A percentile compares a stretch with the other conserved stretches of the same genome.
Evolutionary conservation across 2,888 invertebrate species (phyloP).

Genomic region (Vannuccia rotundouncinata): DNA sequence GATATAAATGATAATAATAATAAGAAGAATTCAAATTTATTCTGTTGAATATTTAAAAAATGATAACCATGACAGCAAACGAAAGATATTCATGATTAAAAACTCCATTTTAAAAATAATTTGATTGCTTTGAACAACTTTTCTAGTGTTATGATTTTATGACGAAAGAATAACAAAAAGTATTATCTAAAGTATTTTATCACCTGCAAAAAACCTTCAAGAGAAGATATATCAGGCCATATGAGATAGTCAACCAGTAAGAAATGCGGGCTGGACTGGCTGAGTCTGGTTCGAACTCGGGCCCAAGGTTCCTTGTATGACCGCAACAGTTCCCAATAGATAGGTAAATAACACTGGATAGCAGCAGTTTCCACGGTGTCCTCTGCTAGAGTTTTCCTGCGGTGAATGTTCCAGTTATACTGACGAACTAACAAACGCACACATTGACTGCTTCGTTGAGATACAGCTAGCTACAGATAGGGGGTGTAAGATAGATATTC

Average conservation of each 20-base stretch:
- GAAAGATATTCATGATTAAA: too few species aligned
- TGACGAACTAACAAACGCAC: not conserved
- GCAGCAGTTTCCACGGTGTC: not conserved
- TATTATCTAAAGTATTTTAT: too few species aligned
- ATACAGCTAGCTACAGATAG: not conserved
- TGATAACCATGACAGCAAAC: too few species aligned
- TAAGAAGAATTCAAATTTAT: too few species aligned
- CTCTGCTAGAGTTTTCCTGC: not conserved
- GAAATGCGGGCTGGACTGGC: not conserved
- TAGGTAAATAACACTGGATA: not conserved
- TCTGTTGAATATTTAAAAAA: too few species aligned
- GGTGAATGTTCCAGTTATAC: not conserved
- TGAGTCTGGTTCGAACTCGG: not conserved
- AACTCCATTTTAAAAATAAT: too few species aligned
- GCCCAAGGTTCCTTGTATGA: not conserved
- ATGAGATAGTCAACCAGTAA: not conserved
- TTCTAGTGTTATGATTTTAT: too few species aligned
- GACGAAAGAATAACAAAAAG: too few species aligned
- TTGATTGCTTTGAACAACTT: too few species aligned
- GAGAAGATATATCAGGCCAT: not conserved
- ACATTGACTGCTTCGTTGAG: not conserved
- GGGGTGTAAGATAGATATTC: not conserved
- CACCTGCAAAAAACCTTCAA: not conserved
- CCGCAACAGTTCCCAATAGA: not conserved
- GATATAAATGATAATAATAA: too few species aligned